These are phyloP conservation scores for Lasius platythorax DNA, from an alignment of 2,888 invertebrate genomes.

Conservation along the genomic window DNA sequence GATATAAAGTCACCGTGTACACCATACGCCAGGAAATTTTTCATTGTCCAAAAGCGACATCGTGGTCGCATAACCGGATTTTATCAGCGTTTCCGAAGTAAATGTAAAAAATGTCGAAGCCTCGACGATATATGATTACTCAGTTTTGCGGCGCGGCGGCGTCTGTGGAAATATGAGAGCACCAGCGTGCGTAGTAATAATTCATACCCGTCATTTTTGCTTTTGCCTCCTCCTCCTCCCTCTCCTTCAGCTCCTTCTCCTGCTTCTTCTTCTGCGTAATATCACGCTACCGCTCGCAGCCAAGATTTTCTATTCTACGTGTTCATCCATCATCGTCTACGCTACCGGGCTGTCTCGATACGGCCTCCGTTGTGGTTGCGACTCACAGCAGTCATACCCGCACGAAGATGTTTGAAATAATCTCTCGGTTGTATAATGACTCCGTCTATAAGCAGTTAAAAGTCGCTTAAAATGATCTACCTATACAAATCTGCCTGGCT, in stretches of 20 bases:
- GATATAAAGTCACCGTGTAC: background rate
- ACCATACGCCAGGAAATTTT: background rate
- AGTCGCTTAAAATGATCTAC: constrained; percentile 20
- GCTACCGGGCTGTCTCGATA: constrained; percentile 61
- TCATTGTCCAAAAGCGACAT: constrained; percentile 8
- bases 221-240: constrained; percentile 51
- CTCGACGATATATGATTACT: constrained; percentile 50
- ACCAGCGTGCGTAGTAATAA: constrained; percentile 69
- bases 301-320: constrained; percentile 76
- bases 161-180: constrained; percentile 48
- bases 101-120: constrained; percentile 50
- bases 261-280: constrained; percentile 61
- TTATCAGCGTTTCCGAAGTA: constrained; percentile 30
- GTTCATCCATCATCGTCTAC: constrained; percentile 77
- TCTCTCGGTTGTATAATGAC: constrained; percentile 26
- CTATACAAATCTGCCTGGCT: background rate
- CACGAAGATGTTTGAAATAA: constrained; percentile 30
- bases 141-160: constrained; percentile 33
- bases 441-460: constrained; percentile 11
- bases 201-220: constrained; percentile 75
- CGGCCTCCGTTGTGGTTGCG: constrained; percentile 63
- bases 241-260: constrained; percentile 35
- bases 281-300: constrained; percentile 65
- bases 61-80: constrained; percentile 11
- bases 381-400: constrained; percentile 45